Evolutionary conservation across 2,888 invertebrate species (phyloP), one percentile per base, ranked within the genome.

Genomic region (Clitarchus hookeri): DNA sequence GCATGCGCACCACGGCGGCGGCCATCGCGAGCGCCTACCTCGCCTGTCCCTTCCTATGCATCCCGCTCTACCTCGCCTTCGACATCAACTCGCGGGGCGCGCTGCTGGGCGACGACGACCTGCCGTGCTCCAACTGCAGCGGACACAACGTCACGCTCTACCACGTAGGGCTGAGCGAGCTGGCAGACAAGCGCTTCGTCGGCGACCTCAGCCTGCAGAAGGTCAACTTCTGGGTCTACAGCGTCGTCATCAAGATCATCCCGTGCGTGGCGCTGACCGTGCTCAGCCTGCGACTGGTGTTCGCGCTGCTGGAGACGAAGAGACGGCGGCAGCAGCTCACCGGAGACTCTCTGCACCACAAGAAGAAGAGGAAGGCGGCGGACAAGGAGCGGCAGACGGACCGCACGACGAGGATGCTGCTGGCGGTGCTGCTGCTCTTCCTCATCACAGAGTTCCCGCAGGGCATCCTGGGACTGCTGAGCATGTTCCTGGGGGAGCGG

Each of bases 141-240:
- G 93, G 94, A 36, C 79, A 84, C 79, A 88, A 88, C 65, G 87
- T 84, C 12, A 86, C 88, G 3, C 93, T 96, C n/a, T 96, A 96
- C 91, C 93, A 94, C 87, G 93, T 97, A 78, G 93, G 93, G 89
- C 93, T 95, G 91, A 95, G 95, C 88, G 94, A 93, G 86, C 91
- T 94, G 85, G 91, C 92, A n/a, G 89, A 91, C 87, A 11, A 53
- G 27, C 87, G 89, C 87, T 91, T 90, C 44, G 93, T 93, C 0
- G 89, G 91, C 87, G 93, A 92, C 89, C 94, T 95, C 89, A 89
- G 89, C 12, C 89, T 92, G 53, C 89, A 89, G 86, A 90, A 91
- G 84, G 93, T 96, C 87, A 98, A 97, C 90, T 97, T 97, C 92
- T 97, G 97, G 95, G 95, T 98, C 90, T 98, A 98, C 91, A 96